Evolutionary conservation across 1,140 invertebrate genomes (phyloP), one percentile per base, ranked within the genome.

Genomic region (Drosophila obscura): DNA sequence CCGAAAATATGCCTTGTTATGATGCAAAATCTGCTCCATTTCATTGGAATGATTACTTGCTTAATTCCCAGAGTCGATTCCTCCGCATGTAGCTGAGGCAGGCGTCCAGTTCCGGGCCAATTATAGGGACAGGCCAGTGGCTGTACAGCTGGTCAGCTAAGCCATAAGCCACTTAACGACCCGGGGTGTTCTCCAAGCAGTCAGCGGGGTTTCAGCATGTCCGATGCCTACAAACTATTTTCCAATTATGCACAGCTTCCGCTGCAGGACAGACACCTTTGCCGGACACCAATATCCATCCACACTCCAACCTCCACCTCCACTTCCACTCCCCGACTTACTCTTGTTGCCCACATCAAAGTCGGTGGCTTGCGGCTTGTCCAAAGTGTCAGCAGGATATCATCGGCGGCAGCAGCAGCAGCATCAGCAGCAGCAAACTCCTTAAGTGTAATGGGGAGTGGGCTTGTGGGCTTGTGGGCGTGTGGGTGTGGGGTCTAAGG

Each of bases 341-440:
- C 19, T 31, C 31, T 28, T n/a, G 8, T 48, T 39, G 73, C 51
- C 83, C 71, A 78, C 66, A 72, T 85, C 78, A 85, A 85, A 87
- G 82, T 64, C 62, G n/a, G 49, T 26, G 66, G 77, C 63, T 57
- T 82, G 59, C 35, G 80, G 71, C 46, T 53, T 49, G 15, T 69
- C 50, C 31, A 59, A 77, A 77, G 77, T 88, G 83, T 88, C 82
- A 82, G 82, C 78, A 78, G 82, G 78, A 78, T 72, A 72, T 87
- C 78, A 71, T 66, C 43, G 44, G 50, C 55, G 63, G 68, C 39
- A 55, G 50, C 61, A 68, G 63, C 35, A 43, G 19, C 45, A 26
- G 63, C 35, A 43, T 15, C 45, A 26, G 59, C 9, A 43, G 15
- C 53, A 31, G 41, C 41, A 15, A 59, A 31, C 62, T 57, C 11